Conservation (phyloP, 2,113 vertebrate genomes). For the Cynopterus brachyotis region DNA sequence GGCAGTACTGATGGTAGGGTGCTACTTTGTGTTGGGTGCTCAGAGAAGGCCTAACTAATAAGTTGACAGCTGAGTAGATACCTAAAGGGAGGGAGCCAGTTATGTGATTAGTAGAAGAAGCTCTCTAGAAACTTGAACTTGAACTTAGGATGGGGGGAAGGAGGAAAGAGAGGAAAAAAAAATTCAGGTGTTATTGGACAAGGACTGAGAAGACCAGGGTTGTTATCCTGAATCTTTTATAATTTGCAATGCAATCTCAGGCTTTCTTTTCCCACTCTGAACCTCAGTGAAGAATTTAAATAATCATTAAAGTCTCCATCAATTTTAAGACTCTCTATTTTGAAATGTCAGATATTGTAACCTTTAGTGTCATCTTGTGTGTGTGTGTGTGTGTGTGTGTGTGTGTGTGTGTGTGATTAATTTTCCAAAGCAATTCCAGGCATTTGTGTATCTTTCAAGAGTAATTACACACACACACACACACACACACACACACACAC, state of each 20-base stretch:
- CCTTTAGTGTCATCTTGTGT: not conserved
- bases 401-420: not conserved
- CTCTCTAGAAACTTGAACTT: not conserved
- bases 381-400: fast-evolving
- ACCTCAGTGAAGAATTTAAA: not conserved
- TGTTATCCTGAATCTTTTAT: not conserved
- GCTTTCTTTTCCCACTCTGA: not conserved
- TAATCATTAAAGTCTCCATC: not conserved
- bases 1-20: fast-evolving
- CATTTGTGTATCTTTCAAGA: not conserved
- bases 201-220: not conserved
- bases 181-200: fast-evolving
- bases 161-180: not conserved
- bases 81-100: not conserved
- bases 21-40: not conserved
- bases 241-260: not conserved
- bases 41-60: not conserved
- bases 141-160: not conserved
- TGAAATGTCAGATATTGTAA: not conserved
- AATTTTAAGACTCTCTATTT: not conserved
- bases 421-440: conserved; percentile 26
- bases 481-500: not conserved
- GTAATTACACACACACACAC: not conserved
- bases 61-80: not conserved
- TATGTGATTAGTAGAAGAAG: not conserved